Evolutionary conservation across 2,113 vertebrate genomes (phyloP).

Genomic region (Hipposideros armiger): DNA sequence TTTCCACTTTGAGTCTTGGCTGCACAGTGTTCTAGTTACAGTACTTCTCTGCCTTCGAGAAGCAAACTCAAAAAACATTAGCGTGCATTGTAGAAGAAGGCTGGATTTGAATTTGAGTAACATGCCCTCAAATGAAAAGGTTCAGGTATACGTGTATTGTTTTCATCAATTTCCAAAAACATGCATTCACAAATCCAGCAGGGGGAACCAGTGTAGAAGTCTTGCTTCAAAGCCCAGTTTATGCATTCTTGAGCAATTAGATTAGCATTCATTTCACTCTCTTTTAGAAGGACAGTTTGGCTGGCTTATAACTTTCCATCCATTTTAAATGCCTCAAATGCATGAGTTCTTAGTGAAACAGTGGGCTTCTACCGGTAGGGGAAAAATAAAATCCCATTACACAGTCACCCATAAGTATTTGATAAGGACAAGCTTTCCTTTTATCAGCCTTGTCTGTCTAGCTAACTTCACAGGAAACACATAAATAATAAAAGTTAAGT

Average conservation of each 20-base stretch:
- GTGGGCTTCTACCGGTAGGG: constrained; percentile 45
- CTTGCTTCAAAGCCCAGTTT: constrained; percentile 72
- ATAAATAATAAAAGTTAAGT: constrained; percentile 32
- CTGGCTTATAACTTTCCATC: constrained; percentile 4
- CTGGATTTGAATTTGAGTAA: constrained; percentile 32
- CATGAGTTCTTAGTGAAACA: constrained; percentile 66
- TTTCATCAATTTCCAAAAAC: constrained; percentile 68
- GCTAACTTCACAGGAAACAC: neutral
- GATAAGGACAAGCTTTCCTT: constrained; percentile 58
- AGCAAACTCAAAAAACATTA: neutral
- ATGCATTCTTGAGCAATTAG: constrained; percentile 52
- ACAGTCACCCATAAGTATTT: constrained; percentile 55
- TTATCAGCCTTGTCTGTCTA: constrained; percentile 54
- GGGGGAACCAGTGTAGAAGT: constrained; percentile 88
- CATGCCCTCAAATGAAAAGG: constrained; percentile 29
- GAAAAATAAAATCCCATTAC: constrained; percentile 52
- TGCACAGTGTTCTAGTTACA: constrained; percentile 13
- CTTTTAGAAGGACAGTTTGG: constrained; percentile 47
- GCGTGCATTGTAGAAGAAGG: neutral
- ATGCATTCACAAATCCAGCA: constrained; percentile 85
- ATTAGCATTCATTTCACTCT: constrained; percentile 64
- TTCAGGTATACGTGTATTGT: neutral
- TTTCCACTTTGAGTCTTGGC: neutral
- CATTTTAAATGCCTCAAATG: constrained; percentile 48
- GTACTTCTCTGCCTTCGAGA: constrained; percentile 38